Percentiles rank a stretch among this genome's conserved stretches.
Conservation (phyloP, 2,888 invertebrate species). For the Philonicus albiceps region DNA sequence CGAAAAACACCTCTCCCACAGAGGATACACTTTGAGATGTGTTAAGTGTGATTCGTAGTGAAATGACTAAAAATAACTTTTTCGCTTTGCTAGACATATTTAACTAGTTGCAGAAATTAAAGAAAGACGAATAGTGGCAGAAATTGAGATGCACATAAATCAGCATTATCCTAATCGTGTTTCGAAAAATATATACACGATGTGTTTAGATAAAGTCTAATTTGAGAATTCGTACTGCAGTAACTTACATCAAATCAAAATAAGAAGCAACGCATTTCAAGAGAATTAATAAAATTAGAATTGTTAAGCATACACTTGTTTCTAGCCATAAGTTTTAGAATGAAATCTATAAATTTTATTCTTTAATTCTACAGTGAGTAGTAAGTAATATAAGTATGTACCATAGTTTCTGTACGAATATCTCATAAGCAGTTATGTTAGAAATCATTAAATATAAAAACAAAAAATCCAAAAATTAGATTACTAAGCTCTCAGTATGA, state of each 20-base stretch:
- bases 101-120: neutral
- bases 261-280: neutral
- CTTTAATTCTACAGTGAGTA: neutral
- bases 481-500: neutral
- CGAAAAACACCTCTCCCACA: neutral
- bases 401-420: neutral
- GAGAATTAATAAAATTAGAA: neutral
- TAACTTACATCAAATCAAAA: neutral
- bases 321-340: neutral
- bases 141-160: neutral
- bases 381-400: too few relatives aligned
- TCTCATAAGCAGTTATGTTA: neutral
- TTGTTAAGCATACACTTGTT: neutral
- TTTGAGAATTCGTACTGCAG: neutral
- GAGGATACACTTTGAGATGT: neutral
- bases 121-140: neutral
- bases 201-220: neutral
- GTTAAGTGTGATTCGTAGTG: neutral
- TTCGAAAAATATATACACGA: neutral
- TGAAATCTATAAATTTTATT: neutral
- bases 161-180: neutral
- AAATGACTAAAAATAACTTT: neutral
- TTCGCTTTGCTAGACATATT: neutral
- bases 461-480: neutral
- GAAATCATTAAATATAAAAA: neutral